Conservation (phyloP, 2,888 invertebrate genomes). For the Subacronicta megacephala region DNA sequence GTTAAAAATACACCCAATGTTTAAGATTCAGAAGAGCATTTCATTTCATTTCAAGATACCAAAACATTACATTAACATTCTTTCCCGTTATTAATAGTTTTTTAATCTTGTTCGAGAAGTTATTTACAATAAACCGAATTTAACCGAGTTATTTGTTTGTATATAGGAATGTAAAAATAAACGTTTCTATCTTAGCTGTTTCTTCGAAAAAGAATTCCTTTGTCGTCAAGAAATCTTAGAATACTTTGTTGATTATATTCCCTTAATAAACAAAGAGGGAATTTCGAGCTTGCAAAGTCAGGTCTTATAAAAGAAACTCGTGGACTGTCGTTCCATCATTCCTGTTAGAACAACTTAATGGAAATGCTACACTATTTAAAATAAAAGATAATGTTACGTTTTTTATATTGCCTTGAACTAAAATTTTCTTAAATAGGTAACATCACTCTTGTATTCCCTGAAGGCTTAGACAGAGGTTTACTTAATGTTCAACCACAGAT, state of each 20-base stretch:
- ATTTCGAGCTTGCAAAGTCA: neutral
- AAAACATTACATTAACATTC: slow-evolving; percentile 33
- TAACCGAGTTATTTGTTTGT: neutral
- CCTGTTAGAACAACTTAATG: neutral
- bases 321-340: neutral
- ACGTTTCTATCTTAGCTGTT: neutral
- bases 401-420: too few relatives aligned
- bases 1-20: neutral
- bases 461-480: too few relatives aligned
- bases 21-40: neutral
- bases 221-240: neutral
- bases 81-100: slow-evolving; percentile 11
- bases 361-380: neutral
- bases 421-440: too few relatives aligned
- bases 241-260: slow-evolving; percentile 1
- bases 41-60: too few relatives aligned
- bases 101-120: slow-evolving; percentile 15
- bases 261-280: neutral
- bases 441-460: too few relatives aligned
- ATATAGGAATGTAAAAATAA: neutral
- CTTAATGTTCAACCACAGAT: too few relatives aligned
- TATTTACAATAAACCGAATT: slow-evolving; percentile 3
- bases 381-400: too few relatives aligned
- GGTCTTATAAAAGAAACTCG: neutral
- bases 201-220: neutral